Evolutionary conservation across 2,113 vertebrate species (phyloP).

Genomic region (Hemibagrus wyckioides): DNA sequence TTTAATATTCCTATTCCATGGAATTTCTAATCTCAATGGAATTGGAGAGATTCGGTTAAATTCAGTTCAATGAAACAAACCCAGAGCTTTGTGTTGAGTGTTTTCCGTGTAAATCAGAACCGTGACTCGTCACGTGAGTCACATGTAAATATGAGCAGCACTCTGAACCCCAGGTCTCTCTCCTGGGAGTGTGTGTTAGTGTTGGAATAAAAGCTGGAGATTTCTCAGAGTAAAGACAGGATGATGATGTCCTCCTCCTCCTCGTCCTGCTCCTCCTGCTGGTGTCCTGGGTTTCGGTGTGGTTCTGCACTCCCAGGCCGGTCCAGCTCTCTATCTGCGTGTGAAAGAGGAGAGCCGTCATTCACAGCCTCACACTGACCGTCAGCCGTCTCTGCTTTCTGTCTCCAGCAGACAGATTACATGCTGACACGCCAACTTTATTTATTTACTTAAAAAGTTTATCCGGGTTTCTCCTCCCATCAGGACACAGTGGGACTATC

Average conservation of each 20-base stretch:
- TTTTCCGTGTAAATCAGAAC: neutral
- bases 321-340: constrained; percentile 15
- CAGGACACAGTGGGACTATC: neutral
- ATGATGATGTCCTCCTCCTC: neutral
- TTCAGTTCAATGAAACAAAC: neutral
- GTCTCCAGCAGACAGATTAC: constrained; percentile 48
- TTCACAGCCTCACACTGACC: neutral
- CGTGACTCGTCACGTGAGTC: neutral
- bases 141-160: neutral
- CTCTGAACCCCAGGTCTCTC: neutral
- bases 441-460: neutral
- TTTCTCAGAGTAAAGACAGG: neutral
- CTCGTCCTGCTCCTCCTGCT: too few relatives aligned
- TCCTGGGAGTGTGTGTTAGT: neutral
- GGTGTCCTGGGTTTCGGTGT: neutral
- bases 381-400: constrained; percentile 3
- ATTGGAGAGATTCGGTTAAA: neutral
- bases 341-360: constrained; percentile 11
- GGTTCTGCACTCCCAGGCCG: neutral
- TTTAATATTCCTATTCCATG: neutral
- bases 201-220: neutral
- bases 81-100: neutral
- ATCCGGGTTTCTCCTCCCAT: neutral
- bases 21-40: neutral
- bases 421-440: constrained; percentile 44